phyloP scores from a whole-genome alignment of 2,888 invertebrate species.

The Nezara viridula region DNA sequence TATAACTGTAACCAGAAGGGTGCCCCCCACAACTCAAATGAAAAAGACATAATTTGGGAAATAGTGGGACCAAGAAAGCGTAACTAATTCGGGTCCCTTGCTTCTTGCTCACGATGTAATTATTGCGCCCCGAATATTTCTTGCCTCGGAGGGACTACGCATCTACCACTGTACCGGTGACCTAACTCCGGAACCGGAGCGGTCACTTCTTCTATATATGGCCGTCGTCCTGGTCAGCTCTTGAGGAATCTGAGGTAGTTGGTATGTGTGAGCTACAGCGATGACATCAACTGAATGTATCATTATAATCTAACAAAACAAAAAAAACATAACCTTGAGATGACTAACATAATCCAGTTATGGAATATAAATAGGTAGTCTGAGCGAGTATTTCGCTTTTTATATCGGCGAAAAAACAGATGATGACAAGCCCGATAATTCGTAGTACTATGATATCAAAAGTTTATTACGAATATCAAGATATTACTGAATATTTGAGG shows the following conservation, averaged over 20 bases:
- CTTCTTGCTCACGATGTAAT: not conserved
- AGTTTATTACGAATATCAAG: too few relatives aligned
- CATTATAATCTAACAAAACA: not conserved
- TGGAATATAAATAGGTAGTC: too few relatives aligned
- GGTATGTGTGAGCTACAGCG: not conserved
- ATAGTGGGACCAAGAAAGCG: not conserved
- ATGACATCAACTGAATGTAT: not conserved
- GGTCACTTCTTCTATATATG: not conserved
- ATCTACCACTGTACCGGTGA: not conserved
- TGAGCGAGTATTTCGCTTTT: too few relatives aligned
- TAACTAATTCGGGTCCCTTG: not conserved
- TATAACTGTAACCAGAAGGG: not conserved
- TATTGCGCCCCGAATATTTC: constrained; percentile 1
- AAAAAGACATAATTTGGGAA: not conserved
- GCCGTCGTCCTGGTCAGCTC: not conserved
- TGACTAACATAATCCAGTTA: too few relatives aligned
- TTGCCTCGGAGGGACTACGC: not conserved
- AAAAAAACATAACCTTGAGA: not conserved
- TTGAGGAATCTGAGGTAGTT: not conserved
- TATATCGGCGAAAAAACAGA: too few relatives aligned
- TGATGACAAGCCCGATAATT: too few relatives aligned
- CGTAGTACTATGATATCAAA: too few relatives aligned
- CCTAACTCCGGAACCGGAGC: not conserved
- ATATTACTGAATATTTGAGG: too few relatives aligned
- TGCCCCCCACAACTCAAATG: not conserved